A percentile compares a stretch with the other conserved stretches of the same genome.
Evolutionary conservation across 2,797 vertebrate genomes (phyloP).

Genomic region (Neomorphus geoffroyi): DNA sequence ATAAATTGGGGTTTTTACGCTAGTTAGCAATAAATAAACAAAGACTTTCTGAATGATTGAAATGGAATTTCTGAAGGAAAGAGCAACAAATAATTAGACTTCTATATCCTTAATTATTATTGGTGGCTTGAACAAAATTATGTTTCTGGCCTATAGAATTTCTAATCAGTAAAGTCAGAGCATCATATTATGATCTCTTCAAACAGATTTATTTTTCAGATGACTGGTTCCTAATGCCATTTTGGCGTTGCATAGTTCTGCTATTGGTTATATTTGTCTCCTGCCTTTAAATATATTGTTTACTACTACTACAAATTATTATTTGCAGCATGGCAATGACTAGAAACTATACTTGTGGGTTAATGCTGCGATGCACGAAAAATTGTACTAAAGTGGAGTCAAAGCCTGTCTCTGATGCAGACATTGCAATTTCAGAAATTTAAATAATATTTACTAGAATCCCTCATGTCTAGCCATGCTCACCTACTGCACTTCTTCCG

Average conservation of each 20-base stretch:
- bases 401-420: background rate
- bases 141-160: conserved; percentile 60
- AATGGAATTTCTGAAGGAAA: conserved; percentile 72
- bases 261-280: background rate
- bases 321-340: background rate
- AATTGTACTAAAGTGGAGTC: background rate
- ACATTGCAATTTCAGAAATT: background rate
- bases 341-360: background rate
- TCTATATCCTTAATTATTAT: conserved; percentile 69
- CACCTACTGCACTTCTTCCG: background rate
- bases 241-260: background rate
- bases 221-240: conserved; percentile 17
- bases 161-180: conserved; percentile 55
- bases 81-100: conserved; percentile 68
- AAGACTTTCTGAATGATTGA: conserved; percentile 65
- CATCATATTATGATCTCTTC: conserved; percentile 29
- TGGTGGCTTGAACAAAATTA: conserved; percentile 58
- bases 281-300: conserved; percentile 1
- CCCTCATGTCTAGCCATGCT: background rate
- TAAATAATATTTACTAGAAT: background rate
- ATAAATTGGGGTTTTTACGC: conserved; percentile 70
- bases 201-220: conserved; percentile 51
- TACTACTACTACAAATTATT: background rate
- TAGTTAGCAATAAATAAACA: conserved; percentile 74
- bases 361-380: background rate